A percentile compares a stretch with the other conserved stretches of the same genome.
These are phyloP conservation scores for Aethina tumida DNA, from an alignment of 1,140 invertebrate genomes.

Conservation along the genomic window DNA sequence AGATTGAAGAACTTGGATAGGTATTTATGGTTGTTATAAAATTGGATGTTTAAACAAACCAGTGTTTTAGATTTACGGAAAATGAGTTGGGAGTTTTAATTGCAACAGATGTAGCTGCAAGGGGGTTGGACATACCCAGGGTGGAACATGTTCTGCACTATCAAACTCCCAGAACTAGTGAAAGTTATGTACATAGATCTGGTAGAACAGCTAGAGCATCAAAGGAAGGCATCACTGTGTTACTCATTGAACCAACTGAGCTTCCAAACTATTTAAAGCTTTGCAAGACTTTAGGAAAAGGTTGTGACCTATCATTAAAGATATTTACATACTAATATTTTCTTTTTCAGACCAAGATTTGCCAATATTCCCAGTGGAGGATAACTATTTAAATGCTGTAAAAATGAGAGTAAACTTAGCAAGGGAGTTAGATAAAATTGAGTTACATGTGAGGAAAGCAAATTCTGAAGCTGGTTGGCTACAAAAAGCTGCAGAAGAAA, in stretches of 20 bases:
- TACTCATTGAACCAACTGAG: slow-evolving; percentile 86
- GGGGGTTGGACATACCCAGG: slow-evolving; percentile 91
- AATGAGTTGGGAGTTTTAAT: slow-evolving; percentile 69
- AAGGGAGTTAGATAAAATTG: slow-evolving; percentile 64
- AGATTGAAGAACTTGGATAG: slow-evolving; percentile 89
- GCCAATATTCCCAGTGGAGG: slow-evolving; percentile 69
- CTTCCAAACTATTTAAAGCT: slow-evolving; percentile 70
- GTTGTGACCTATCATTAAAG: slow-evolving; percentile 41
- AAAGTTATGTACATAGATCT: slow-evolving; percentile 94
- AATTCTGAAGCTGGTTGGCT: slow-evolving; percentile 72
- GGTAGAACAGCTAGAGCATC: slow-evolving; percentile 88
- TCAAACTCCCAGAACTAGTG: slow-evolving; percentile 89
- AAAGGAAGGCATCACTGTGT: slow-evolving; percentile 80
- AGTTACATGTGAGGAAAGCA: slow-evolving; percentile 55
- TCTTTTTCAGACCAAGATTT: slow-evolving; percentile 61
- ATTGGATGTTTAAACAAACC: slow-evolving; percentile 1
- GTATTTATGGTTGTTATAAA: slow-evolving; percentile 32
- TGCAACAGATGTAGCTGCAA: slow-evolving; percentile 94
- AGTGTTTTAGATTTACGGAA: slow-evolving; percentile 58
- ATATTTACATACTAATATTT: slow-evolving; percentile 13
- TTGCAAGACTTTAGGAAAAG: slow-evolving; percentile 70
- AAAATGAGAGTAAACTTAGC: slow-evolving; percentile 68
- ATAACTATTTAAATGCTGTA: slow-evolving; percentile 52
- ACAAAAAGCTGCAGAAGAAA: slow-evolving; percentile 69
- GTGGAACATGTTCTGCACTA: slow-evolving; percentile 96